These are phyloP conservation scores for Carassius auratus DNA, from an alignment of 2,113 vertebrate genomes.

Conservation along the genomic window DNA sequence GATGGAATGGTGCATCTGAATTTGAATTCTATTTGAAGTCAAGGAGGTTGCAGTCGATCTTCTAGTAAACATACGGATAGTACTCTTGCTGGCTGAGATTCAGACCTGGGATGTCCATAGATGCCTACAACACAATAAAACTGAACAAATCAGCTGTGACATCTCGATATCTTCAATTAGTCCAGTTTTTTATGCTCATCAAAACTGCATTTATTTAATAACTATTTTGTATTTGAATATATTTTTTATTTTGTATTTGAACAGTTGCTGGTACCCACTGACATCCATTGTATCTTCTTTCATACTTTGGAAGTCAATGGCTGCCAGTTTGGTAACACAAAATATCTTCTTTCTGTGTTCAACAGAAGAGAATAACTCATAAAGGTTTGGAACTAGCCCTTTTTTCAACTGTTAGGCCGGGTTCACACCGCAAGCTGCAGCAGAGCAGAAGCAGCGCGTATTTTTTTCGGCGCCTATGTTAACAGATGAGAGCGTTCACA, in stretches of 20 bases:
- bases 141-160: not conserved
- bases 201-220: not conserved
- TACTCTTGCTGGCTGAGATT: slow-evolving; percentile 98
- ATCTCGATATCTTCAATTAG: not conserved
- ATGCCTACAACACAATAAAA: slow-evolving; percentile 74
- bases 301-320: not conserved
- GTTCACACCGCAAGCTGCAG: too few relatives aligned
- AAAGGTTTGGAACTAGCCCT: not conserved
- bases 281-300: not conserved
- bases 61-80: slow-evolving; percentile 98
- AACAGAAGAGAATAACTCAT: not conserved
- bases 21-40: slow-evolving; percentile 88
- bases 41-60: slow-evolving; percentile 95
- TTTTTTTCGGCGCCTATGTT: too few relatives aligned
- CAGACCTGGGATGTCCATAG: slow-evolving; percentile 96
- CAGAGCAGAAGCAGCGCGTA: too few relatives aligned
- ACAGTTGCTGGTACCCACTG: not conserved
- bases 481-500: too few relatives aligned
- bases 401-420: too few relatives aligned
- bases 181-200: not conserved
- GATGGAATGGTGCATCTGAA: slow-evolving; percentile 35
- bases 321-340: not conserved
- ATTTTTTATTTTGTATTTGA: not conserved
- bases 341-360: not conserved
- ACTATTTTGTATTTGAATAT: too few relatives aligned